Conservation (phyloP, 2,113 vertebrate genomes). For the Chamaea fasciata region DNA sequence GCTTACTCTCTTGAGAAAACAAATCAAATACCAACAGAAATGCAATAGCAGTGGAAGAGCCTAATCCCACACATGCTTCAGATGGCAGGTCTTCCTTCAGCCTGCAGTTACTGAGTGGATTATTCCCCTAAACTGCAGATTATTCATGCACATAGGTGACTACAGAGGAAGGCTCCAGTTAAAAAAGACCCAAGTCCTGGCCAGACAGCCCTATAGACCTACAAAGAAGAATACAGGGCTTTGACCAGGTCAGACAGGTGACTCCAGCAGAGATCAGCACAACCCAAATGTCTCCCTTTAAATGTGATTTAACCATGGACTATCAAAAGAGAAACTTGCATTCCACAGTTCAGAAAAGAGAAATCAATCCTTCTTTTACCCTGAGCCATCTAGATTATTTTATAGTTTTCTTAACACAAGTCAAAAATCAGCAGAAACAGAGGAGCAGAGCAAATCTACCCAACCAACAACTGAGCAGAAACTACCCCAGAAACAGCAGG, state of each 20-base stretch:
- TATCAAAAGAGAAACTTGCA: background rate
- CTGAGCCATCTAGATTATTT: background rate
- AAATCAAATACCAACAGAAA: conserved; percentile 13
- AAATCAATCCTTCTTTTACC: background rate
- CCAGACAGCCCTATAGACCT: background rate
- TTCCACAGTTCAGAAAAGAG: background rate
- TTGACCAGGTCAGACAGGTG: background rate
- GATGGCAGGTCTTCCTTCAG: background rate
- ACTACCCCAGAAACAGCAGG: background rate
- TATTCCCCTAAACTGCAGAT: background rate
- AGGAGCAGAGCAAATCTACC: background rate
- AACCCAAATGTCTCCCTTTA: background rate
- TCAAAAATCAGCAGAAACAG: background rate
- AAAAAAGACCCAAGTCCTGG: background rate
- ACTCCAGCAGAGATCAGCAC: background rate
- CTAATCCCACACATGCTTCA: background rate
- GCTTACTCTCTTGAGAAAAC: background rate
- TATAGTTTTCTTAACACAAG: background rate
- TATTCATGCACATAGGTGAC: background rate
- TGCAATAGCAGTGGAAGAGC: background rate
- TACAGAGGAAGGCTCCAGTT: background rate
- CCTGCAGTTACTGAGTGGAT: background rate
- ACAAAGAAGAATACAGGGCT: background rate
- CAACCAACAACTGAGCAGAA: background rate
- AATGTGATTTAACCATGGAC: background rate